These are phyloP conservation scores for Psittacula derbiana DNA, from an alignment of 2,797 vertebrate genomes.

Conservation along the genomic window DNA sequence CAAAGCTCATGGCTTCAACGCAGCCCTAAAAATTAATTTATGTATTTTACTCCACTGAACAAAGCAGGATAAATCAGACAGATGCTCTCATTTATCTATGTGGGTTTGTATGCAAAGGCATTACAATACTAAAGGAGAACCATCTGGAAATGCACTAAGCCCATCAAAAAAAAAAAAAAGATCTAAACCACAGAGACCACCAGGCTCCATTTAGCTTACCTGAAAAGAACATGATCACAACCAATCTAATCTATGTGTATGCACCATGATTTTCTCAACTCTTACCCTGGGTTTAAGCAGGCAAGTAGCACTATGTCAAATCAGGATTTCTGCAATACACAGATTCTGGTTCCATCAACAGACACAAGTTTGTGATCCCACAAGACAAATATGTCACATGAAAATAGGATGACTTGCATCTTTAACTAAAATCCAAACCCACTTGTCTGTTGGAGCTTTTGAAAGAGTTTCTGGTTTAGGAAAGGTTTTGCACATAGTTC, in stretches of 20 bases:
- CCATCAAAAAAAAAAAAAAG: neutral
- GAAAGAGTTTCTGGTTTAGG: neutral
- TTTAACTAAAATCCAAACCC: neutral
- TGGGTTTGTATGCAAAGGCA: neutral
- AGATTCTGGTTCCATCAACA: neutral
- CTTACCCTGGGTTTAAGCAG: neutral
- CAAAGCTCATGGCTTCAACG: slow-evolving; percentile 4
- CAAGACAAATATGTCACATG: neutral
- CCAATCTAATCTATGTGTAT: neutral
- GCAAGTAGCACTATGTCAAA: neutral
- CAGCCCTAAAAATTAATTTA: neutral
- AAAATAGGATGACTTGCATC: neutral
- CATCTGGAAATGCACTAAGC: neutral
- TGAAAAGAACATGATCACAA: neutral
- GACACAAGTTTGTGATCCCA: neutral
- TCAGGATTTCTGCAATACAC: neutral
- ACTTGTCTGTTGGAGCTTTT: neutral
- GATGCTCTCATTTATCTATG: slow-evolving; percentile 10
- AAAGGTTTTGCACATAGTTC: neutral
- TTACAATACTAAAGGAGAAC: neutral
- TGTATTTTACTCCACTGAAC: neutral
- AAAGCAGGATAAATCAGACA: slow-evolving; percentile 21
- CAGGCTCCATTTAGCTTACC: neutral
- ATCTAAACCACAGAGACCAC: neutral
- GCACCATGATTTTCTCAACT: neutral